Conservation (phyloP, 2,797 vertebrate species). For the Balearica regulorum region DNA sequence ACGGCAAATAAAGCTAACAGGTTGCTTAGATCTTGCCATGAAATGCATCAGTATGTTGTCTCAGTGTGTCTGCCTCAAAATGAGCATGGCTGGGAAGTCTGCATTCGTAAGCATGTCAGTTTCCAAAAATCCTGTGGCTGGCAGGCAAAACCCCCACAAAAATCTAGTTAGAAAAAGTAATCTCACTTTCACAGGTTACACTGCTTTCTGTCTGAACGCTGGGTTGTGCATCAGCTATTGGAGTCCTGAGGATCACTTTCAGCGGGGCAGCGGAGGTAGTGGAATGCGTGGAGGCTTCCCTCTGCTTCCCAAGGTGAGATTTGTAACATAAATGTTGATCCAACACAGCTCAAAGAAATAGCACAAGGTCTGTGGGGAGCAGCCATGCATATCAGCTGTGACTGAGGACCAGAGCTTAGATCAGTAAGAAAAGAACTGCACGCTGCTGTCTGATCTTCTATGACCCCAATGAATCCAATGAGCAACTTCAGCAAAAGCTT, state of each 20-base stretch:
- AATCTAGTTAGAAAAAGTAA: neutral
- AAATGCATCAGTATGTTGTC: neutral
- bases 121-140: neutral
- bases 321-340: neutral
- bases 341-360: neutral
- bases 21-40: neutral
- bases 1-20: neutral
- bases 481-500: neutral
- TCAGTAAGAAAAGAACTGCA: neutral
- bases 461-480: fast-evolving
- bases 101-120: neutral
- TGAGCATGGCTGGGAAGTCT: neutral
- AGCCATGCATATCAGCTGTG: fast-evolving
- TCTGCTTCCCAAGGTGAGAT: neutral
- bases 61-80: neutral
- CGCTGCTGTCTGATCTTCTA: neutral
- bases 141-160: fast-evolving
- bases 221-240: neutral
- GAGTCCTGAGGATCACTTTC: neutral
- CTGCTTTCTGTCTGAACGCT: neutral
- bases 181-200: neutral
- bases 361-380: neutral
- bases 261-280: neutral
- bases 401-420: neutral
- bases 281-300: neutral